Evolutionary conservation across 2,888 invertebrate genomes (phyloP), one percentile per base, ranked within the genome.

Genomic region (Tanytarsus gracilentus): DNA sequence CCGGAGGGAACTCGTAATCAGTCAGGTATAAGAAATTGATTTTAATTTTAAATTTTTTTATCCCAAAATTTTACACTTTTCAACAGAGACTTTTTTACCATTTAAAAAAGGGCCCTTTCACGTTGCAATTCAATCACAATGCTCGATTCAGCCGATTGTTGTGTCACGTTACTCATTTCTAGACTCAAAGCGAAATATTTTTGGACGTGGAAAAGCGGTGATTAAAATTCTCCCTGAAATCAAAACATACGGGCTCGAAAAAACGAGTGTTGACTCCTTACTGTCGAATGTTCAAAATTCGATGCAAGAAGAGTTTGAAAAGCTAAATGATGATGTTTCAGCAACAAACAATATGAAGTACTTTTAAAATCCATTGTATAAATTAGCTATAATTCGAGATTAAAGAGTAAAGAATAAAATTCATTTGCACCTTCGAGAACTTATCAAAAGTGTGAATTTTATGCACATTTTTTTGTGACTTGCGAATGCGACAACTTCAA

Each of bases 61-160:
- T 50, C 7, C 8, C 21, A 14, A 21, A 48, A 18, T 50, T 26
- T 50, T 3, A 50, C n/a, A 11, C 9, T 26, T 14, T 14, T 51
- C 8, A n/a, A 58, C 29, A 59, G 85, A 84, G 27, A 80, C 80
- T 25, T 74, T 97, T 67, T 74, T 94, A 66, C 90, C 93, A 1
- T 95, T 97, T 74, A 94, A 97, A 70, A 97, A 96, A 71, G 96
- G 96, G 7, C 94, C 93, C 3, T 97, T 98, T 76, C 92, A 95
- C 73, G 83, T 96, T 64, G 96, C 97, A 0, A 76, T 94, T 63
- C 82, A 84, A 64, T 86, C 88, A 4, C 82, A 83, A 68, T 83
- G 89, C 62, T 90, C 93, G 4, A 85, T 96, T 63, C 86, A 93
- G 68, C 95, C 96, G 0, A 84, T 95, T 1, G 89, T 93, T 23